Base-by-base conservation (phyloP, 2,888 invertebrate genomes). In the Hymenopus coronatus region DNA sequence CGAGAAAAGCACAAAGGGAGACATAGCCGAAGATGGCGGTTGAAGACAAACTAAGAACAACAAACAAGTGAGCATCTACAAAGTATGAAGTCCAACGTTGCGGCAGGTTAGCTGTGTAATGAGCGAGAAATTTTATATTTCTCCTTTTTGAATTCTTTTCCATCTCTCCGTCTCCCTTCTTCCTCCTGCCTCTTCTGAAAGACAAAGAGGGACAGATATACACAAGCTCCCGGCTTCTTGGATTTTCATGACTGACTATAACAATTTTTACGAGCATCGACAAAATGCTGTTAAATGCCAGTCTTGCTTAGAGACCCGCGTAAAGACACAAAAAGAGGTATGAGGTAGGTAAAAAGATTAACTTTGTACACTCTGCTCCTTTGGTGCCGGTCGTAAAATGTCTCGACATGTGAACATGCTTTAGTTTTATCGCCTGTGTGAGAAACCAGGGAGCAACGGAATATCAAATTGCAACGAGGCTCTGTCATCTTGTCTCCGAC, bases 231-330 rank as follows among this genome's bases (percentile, higher is more conserved):
- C 54, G 54, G 54, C 84, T 30, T 54, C 85, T 85, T 70, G n/a
- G 70, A 85, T 85, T 70, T 85, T 85, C 85, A 85, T 85, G 54
- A 85, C 85, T 70, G 87, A 87, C 87, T 87, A 82, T 87, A 87
- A 87, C 82, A 33, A 40, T 81, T 82, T 87, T 87, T 87, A 87
- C 87, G 87, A 87, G 82, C 40, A 2, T 83, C 87, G 87, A 87
- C 87, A 87, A 85, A 70, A 27, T 87, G 83, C 87, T 70, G 33
- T 82, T 82, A 87, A 87, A 28, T 30, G 87, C 30, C 81, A 82
- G 87, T 81, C 87, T 82, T 82, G 81, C 30, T 82, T 87, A 40
- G 46, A 84, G 25, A 84, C 15, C 84, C n/a, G n/a, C 40, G 40
- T 25, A 33, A 30, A 84, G 40, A 84, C 84, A 84, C 40, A 40